phyloP scores from a whole-genome alignment of 2,797 vertebrate genomes.

The Microctenopoma lineatum region DNA sequence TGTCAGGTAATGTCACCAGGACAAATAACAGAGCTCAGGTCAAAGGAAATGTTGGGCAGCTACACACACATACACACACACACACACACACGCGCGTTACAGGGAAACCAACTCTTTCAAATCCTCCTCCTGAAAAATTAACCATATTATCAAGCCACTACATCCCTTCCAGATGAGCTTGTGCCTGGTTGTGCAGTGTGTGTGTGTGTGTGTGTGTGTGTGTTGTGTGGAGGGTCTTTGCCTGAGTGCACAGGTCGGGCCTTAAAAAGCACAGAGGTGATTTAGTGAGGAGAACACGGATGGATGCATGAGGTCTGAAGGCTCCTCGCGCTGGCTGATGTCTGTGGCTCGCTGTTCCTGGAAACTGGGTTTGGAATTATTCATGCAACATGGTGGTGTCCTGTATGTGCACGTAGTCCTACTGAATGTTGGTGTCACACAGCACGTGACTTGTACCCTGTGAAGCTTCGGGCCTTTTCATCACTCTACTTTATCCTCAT shows the following conservation, averaged over 20 bases:
- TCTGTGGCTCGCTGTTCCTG: background rate
- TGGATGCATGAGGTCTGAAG: slow-evolving; percentile 11
- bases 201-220: background rate
- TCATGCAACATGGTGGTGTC: background rate
- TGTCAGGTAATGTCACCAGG: slow-evolving; percentile 38
- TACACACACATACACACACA: background rate
- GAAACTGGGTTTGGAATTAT: background rate
- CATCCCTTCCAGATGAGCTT: too few species aligned
- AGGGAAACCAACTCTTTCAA: background rate
- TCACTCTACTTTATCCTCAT: background rate
- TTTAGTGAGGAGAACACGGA: slow-evolving; percentile 42
- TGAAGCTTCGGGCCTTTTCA: background rate
- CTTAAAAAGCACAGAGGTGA: slow-evolving; percentile 41
- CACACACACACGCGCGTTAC: background rate
- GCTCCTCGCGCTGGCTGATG: background rate
- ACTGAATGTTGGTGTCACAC: too few species aligned
- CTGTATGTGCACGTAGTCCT: background rate
- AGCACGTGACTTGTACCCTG: background rate
- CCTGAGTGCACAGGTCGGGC: background rate
- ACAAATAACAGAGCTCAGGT: slow-evolving; percentile 29
- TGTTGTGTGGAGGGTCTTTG: background rate
- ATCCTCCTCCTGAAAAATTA: too few species aligned
- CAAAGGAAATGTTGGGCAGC: slow-evolving; percentile 24
- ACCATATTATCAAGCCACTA: too few species aligned
- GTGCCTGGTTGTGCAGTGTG: background rate